These are phyloP conservation scores for Fregata magnificens DNA, from an alignment of 2,113 vertebrate species.

Conservation along the genomic window DNA sequence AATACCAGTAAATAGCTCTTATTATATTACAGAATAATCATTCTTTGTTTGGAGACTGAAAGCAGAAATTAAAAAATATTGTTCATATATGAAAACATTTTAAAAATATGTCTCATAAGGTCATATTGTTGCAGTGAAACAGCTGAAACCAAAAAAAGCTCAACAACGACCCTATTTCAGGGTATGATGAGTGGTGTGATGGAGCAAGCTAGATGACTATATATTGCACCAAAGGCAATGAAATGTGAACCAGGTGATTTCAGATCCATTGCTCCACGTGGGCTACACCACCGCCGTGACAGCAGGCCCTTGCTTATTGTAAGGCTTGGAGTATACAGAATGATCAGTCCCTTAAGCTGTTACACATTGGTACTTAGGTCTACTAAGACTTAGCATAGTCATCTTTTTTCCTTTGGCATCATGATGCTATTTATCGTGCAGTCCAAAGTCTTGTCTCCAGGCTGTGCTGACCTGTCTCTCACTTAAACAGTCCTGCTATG, in stretches of 20 bases:
- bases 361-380: background rate
- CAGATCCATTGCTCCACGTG: slow-evolving; percentile 13
- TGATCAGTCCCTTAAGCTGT: background rate
- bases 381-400: background rate
- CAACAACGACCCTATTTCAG: slow-evolving; percentile 50
- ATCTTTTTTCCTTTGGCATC: background rate
- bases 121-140: slow-evolving; percentile 42
- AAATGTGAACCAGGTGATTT: slow-evolving; percentile 45
- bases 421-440: background rate
- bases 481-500: background rate
- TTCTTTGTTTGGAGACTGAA: slow-evolving; percentile 60
- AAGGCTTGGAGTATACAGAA: background rate
- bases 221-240: slow-evolving; percentile 29
- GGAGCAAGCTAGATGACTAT: slow-evolving; percentile 10
- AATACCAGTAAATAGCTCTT: slow-evolving; percentile 69
- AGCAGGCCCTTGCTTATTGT: background rate
- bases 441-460: background rate
- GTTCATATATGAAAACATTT: slow-evolving; percentile 17
- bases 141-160: slow-evolving; percentile 30
- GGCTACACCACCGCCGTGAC: background rate
- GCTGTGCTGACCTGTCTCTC: background rate
- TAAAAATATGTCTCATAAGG: slow-evolving; percentile 26
- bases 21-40: slow-evolving; percentile 61
- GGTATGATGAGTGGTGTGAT: slow-evolving; percentile 43
- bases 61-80: slow-evolving; percentile 60